A percentile compares a stretch with the other conserved stretches of the same genome.
These are phyloP conservation scores for Clarias laeviceps DNA, from an alignment of 2,797 vertebrate species.

Conservation along the genomic window DNA sequence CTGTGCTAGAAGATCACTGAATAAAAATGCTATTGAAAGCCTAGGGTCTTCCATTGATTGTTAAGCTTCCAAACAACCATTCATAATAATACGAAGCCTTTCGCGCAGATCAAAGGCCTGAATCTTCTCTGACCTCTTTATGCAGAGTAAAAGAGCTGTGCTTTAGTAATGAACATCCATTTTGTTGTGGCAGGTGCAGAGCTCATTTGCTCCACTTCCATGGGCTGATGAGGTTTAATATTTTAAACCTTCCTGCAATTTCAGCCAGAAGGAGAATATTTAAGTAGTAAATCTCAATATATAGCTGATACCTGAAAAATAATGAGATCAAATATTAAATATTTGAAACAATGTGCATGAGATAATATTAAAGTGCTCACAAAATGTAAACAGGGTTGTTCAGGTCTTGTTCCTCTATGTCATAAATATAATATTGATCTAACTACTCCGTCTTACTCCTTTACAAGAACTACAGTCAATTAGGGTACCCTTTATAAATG, in stretches of 20 bases:
- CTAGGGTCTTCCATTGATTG: conserved; percentile 63
- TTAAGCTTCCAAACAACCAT: conserved; percentile 54
- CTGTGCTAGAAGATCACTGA: conserved; percentile 27
- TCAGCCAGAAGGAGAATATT: conserved; percentile 19
- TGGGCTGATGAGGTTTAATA: conserved; percentile 41
- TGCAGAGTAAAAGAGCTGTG: conserved; percentile 55
- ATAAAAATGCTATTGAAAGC: conserved; percentile 62
- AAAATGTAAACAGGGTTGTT: neutral
- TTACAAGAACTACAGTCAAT: neutral
- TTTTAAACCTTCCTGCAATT: conserved; percentile 34
- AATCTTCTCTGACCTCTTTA: conserved; percentile 57
- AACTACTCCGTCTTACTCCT: neutral
- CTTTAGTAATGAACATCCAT: conserved; percentile 47
- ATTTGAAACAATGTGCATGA: conserved; percentile 23
- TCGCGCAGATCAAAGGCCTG: conserved; percentile 60
- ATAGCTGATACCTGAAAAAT: conserved; percentile 8
- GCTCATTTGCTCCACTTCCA: conserved; percentile 31
- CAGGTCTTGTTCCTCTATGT: neutral
- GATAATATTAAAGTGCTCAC: neutral
- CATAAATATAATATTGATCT: neutral
- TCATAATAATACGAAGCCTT: conserved; percentile 75
- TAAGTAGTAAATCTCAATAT: conserved; percentile 13
- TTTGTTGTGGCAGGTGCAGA: conserved; percentile 49
- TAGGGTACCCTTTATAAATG: neutral
- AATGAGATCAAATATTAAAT: conserved; percentile 20